These are phyloP conservation scores for Enteromius viviparus DNA, from an alignment of 2,797 vertebrate species.

Conservation along the genomic window DNA sequence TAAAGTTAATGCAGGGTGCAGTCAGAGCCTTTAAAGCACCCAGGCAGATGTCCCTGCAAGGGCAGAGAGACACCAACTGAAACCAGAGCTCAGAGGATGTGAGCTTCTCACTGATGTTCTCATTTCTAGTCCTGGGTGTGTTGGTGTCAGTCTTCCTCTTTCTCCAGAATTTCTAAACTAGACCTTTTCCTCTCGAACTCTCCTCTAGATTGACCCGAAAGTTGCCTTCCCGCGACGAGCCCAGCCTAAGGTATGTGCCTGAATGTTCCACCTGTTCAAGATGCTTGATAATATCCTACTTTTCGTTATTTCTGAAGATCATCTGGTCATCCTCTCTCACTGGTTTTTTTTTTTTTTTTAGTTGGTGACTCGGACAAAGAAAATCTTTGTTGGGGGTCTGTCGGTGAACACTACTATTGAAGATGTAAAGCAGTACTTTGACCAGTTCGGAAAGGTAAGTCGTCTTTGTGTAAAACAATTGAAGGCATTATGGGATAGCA, in stretches of 20 bases:
- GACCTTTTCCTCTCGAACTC: constrained; percentile 60
- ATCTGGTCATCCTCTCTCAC: constrained; percentile 56
- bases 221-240: constrained; percentile 97
- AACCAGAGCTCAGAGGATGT: constrained; percentile 30
- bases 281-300: constrained; percentile 13
- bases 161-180: constrained; percentile 57
- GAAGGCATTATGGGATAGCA: neutral
- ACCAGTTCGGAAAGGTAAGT: constrained; percentile 98
- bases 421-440: constrained; percentile 98
- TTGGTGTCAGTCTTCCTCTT: constrained; percentile 34
- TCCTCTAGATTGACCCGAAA: constrained; percentile 95
- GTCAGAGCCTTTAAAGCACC: constrained; percentile 8
- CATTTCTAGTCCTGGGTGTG: constrained; percentile 26
- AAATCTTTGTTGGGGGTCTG: constrained; percentile 98
- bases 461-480: neutral
- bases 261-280: constrained; percentile 9
- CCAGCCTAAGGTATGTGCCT: constrained; percentile 93
- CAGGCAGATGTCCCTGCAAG: constrained; percentile 24
- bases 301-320: constrained; percentile 10
- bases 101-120: constrained; percentile 30
- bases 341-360: constrained; percentile 70
- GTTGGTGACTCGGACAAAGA: constrained; percentile 99
- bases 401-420: constrained; percentile 98
- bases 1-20: constrained; percentile 8
- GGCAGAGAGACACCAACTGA: constrained; percentile 12